Conservation (phyloP, 1,140 invertebrate genomes). For the Saxidomus purpurata region DNA sequence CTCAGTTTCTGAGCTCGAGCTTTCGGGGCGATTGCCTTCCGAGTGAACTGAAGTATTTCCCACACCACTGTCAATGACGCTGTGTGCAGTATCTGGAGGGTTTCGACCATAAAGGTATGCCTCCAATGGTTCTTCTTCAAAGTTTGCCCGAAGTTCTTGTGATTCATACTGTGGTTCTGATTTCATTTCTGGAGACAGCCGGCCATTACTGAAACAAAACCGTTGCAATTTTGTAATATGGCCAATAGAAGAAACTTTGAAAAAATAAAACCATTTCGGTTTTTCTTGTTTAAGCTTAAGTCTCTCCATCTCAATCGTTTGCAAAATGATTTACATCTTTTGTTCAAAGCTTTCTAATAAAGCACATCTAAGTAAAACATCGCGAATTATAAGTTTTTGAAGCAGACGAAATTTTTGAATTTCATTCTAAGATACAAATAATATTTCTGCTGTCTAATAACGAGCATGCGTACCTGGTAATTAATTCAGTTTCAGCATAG, state of each 20-base stretch:
- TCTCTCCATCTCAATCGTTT: no score
- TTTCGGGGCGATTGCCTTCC: not conserved
- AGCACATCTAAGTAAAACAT: no score
- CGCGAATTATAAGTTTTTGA: no score
- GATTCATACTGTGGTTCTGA: conserved; percentile 5
- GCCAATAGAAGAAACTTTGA: not conserved
- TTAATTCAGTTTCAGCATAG: conserved; percentile 28
- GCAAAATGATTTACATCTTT: no score
- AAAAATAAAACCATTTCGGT: no score
- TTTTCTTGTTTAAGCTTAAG: no score
- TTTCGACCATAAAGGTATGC: not conserved
- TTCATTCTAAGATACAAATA: no score
- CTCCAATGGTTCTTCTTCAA: conserved; percentile 12
- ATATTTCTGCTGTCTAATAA: no score
- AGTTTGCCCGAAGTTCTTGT: conserved; percentile 33
- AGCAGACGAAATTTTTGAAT: no score
- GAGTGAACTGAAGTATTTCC: conserved; percentile 35
- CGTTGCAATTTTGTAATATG: not conserved
- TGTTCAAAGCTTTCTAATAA: no score
- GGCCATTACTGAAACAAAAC: not conserved
- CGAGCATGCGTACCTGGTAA: conserved; percentile 25
- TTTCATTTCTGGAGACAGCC: not conserved
- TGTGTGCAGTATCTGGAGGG: not conserved
- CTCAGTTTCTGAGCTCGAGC: not conserved
- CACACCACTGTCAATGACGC: conserved; percentile 50